Evolutionary conservation across 2,113 vertebrate genomes (phyloP).

Genomic region (Apodemus speciosus): DNA sequence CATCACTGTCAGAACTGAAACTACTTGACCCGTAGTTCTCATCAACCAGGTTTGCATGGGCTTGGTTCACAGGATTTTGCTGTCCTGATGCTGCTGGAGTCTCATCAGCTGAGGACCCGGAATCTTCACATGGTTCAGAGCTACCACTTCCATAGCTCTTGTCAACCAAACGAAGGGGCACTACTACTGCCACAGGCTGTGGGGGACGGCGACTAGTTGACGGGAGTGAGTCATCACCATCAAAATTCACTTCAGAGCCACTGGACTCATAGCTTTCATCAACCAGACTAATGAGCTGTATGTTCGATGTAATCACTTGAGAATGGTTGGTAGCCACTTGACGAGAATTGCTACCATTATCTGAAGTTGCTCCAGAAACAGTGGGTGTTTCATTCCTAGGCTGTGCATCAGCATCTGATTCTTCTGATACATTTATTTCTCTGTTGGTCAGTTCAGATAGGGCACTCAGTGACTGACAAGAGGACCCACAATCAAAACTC

Average conservation of each 20-base stretch:
- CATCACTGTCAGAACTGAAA: constrained; percentile 82
- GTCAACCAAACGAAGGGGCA: constrained; percentile 87
- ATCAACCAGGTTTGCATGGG: constrained; percentile 87
- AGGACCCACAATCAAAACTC: constrained; percentile 59
- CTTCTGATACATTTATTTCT: constrained; percentile 14
- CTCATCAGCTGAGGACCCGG: constrained; percentile 64
- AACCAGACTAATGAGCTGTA: constrained; percentile 86
- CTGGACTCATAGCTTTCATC: constrained; percentile 88
- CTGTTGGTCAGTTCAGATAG: constrained; percentile 67
- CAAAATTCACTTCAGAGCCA: constrained; percentile 84
- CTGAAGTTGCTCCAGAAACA: constrained; percentile 81
- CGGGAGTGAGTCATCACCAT: constrained; percentile 66
- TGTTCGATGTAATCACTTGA: constrained; percentile 84
- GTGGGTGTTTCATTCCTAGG: not conserved
- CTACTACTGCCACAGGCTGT: constrained; percentile 78
- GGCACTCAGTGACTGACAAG: constrained; percentile 76
- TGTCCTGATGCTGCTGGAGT: constrained; percentile 78
- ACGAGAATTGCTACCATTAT: not conserved
- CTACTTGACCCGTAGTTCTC: constrained; percentile 84
- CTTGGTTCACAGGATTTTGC: constrained; percentile 84
- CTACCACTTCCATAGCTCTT: constrained; percentile 87
- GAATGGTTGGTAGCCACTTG: constrained; percentile 78
- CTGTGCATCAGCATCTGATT: not conserved
- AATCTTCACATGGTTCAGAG: constrained; percentile 85
- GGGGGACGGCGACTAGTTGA: constrained; percentile 74